phyloP scores from a whole-genome alignment of 2,113 vertebrate genomes.

The Trematomus loennbergii region DNA sequence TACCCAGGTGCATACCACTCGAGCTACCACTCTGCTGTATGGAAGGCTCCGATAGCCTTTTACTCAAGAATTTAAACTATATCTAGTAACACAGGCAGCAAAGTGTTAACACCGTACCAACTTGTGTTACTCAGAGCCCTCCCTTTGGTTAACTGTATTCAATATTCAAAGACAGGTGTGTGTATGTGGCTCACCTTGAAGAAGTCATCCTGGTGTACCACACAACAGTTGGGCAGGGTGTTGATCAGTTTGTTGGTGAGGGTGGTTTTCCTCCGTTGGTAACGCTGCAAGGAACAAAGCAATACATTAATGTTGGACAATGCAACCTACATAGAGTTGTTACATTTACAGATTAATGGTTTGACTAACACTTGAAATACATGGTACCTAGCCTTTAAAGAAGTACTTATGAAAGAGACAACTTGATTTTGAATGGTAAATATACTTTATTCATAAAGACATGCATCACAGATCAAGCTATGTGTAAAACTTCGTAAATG shows the following conservation, averaged over 20 bases:
- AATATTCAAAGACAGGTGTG: background rate
- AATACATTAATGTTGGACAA: background rate
- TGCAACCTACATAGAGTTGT: background rate
- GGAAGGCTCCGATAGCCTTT: constrained; percentile 49
- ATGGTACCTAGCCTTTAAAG: background rate
- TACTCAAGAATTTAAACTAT: constrained; percentile 18
- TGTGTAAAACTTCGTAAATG: too few relatives aligned
- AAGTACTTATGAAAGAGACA: too few relatives aligned
- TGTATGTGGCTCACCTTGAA: constrained; percentile 88
- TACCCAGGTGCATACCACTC: constrained; percentile 82
- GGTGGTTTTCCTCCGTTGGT: constrained; percentile 96
- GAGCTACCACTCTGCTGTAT: constrained; percentile 62
- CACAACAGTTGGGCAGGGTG: constrained; percentile 92
- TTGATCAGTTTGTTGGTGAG: constrained; percentile 86
- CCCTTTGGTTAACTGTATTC: background rate
- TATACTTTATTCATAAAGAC: too few relatives aligned
- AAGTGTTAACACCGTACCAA: constrained; percentile 16
- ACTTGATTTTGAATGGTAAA: too few relatives aligned
- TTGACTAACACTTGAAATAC: background rate
- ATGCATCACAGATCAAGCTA: too few relatives aligned
- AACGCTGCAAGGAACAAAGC: constrained; percentile 77
- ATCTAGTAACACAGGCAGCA: constrained; percentile 36
- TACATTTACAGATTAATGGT: background rate
- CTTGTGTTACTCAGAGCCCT: constrained; percentile 17
- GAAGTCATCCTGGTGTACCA: constrained; percentile 96